phyloP scores from a whole-genome alignment of 2,113 vertebrate species.

The Gila orcuttii region DNA sequence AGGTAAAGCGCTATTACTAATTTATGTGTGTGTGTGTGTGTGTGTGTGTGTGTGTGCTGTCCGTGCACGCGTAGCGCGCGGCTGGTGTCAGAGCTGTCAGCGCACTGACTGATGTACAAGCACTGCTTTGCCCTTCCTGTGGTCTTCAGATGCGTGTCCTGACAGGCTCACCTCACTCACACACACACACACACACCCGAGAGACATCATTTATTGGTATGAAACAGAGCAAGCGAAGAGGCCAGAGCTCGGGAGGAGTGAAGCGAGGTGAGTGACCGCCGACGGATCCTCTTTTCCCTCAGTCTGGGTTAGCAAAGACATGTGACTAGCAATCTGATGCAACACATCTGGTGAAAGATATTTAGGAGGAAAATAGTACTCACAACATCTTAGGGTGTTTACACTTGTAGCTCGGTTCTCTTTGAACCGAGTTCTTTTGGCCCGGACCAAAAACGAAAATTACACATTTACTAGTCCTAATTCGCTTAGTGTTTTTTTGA shows the following conservation, averaged over 20 bases:
- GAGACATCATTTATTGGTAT: slow-evolving; percentile 70
- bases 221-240: slow-evolving; percentile 54
- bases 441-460: no score
- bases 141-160: slow-evolving; percentile 78
- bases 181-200: slow-evolving; percentile 52
- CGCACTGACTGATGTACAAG: slow-evolving; percentile 85
- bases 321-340: background rate
- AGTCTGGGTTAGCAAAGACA: background rate
- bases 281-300: background rate
- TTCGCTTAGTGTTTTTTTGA: no score
- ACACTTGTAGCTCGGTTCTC: no score
- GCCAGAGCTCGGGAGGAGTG: slow-evolving; percentile 20
- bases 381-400: no score
- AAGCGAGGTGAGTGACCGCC: slow-evolving; percentile 10
- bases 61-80: slow-evolving; percentile 80
- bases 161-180: slow-evolving; percentile 74
- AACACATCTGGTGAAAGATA: no score
- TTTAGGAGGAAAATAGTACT: no score
- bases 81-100: slow-evolving; percentile 84
- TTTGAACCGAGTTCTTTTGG: no score
- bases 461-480: no score
- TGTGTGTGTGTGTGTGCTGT: slow-evolving; percentile 59
- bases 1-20: slow-evolving; percentile 85
- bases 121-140: slow-evolving; percentile 84
- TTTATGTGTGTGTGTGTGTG: slow-evolving; percentile 80